phyloP scores from a whole-genome alignment of 2,113 vertebrate species.

The Isurus oxyrinchus region DNA sequence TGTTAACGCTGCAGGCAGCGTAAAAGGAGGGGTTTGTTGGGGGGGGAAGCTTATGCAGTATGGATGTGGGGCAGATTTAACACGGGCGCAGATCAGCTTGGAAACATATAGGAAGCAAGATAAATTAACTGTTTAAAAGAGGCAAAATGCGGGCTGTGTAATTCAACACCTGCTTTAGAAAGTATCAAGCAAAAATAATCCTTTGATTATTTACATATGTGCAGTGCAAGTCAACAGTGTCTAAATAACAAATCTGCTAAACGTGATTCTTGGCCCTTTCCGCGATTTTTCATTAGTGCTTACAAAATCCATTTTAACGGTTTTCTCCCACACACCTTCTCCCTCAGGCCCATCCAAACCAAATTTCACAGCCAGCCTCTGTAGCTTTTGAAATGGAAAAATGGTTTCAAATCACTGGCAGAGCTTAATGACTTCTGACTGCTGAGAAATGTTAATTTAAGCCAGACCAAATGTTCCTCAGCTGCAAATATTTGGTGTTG shows the following conservation, averaged over 20 bases:
- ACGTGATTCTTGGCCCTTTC: constrained; percentile 48
- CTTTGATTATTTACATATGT: constrained; percentile 49
- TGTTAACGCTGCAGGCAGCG: not conserved
- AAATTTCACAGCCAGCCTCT: constrained; percentile 40
- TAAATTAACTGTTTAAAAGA: constrained; percentile 24
- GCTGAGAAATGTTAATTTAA: constrained; percentile 76
- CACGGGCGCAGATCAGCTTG: not conserved
- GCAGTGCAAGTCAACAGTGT: constrained; percentile 43
- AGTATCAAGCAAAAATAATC: constrained; percentile 48
- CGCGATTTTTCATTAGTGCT: constrained; percentile 49
- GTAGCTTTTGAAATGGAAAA: constrained; percentile 69
- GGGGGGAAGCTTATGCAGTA: not conserved
- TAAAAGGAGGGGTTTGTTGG: not conserved
- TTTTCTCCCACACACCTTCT: constrained; percentile 55
- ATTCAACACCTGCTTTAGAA: constrained; percentile 40
- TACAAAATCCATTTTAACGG: constrained; percentile 53
- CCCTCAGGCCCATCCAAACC: constrained; percentile 45
- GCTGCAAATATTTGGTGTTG: constrained; percentile 75
- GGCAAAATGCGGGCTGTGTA: not conserved
- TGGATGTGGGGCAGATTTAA: not conserved
- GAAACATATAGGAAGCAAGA: constrained; percentile 3
- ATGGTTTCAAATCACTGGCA: constrained; percentile 70
- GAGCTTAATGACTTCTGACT: constrained; percentile 74
- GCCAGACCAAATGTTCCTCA: constrained; percentile 72
- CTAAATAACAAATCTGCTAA: constrained; percentile 51